Conservation (phyloP, 2,888 invertebrate genomes). For the Drosophila picticornis region DNA sequence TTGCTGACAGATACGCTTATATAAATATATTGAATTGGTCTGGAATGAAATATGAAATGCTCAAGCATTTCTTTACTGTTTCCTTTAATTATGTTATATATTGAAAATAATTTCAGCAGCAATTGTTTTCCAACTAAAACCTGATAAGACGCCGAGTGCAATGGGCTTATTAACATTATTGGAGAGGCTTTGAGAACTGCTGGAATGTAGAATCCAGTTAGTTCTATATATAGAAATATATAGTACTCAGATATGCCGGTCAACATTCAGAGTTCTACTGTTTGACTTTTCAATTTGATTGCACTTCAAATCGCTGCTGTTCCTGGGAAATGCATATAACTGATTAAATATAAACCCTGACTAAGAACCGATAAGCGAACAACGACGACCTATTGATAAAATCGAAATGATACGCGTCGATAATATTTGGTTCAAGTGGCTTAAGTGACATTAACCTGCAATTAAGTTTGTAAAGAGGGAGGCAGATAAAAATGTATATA, state of each 20-base stretch:
- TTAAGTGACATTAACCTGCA: slow-evolving; percentile 48
- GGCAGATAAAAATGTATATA: neutral
- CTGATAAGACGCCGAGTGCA: neutral
- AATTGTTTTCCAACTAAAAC: neutral
- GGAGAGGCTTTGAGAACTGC: neutral
- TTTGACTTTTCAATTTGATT: neutral
- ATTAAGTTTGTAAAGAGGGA: slow-evolving; percentile 42
- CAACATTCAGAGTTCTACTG: neutral
- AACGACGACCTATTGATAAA: slow-evolving; percentile 13
- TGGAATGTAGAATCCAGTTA: neutral
- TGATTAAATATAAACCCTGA: slow-evolving; percentile 22
- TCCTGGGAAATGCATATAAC: slow-evolving; percentile 15
- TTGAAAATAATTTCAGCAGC: neutral
- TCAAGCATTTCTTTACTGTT: neutral
- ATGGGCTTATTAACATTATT: neutral
- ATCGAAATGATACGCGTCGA: neutral
- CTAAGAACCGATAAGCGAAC: slow-evolving; percentile 37
- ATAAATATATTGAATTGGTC: neutral
- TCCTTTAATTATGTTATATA: neutral
- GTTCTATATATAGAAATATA: neutral
- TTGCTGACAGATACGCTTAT: neutral
- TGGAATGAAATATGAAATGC: neutral
- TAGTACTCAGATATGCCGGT: neutral
- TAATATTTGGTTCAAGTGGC: slow-evolving; percentile 4
- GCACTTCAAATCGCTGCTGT: slow-evolving; percentile 9